Evolutionary conservation across 1,140 invertebrate genomes (phyloP).

Genomic region (Tetramorium simillimum): DNA sequence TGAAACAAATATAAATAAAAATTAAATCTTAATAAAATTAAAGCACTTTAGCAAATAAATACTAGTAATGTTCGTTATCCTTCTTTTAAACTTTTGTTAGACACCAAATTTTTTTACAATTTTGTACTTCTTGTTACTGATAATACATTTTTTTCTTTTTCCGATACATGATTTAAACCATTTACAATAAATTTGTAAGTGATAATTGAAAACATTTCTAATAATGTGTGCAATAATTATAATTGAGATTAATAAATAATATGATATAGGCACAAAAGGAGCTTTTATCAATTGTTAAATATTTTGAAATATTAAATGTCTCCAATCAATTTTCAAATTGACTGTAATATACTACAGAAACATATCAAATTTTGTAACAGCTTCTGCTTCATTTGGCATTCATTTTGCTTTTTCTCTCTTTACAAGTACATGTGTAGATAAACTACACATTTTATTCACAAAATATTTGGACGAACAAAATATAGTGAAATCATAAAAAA

Average conservation of each 20-base stretch:
- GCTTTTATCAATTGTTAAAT: not conserved
- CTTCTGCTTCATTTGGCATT: not conserved
- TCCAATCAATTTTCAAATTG: not conserved
- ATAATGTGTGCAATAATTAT: not conserved
- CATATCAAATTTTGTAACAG: not conserved
- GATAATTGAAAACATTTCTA: not conserved
- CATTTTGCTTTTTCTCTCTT: not conserved
- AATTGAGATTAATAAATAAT: not conserved
- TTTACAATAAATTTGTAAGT: not conserved
- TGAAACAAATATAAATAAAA: not conserved
- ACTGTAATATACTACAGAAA: not conserved
- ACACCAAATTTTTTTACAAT: not conserved
- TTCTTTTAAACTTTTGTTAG: not conserved
- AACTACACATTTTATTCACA: slow-evolving; percentile 2
- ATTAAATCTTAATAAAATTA: not conserved
- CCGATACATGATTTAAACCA: not conserved
- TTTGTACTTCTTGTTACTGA: not conserved
- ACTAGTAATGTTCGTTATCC: not conserved
- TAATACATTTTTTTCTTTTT: not conserved
- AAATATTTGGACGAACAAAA: slow-evolving; percentile 25
- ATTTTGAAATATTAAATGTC: not conserved
- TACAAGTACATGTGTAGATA: not conserved
- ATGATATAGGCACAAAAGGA: not conserved
- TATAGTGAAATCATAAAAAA: slow-evolving; percentile 15
- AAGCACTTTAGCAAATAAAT: not conserved